Evolutionary conservation across 2,888 invertebrate genomes (phyloP), one percentile per base, ranked within the genome.

Genomic region (Corbicula japonica): DNA sequence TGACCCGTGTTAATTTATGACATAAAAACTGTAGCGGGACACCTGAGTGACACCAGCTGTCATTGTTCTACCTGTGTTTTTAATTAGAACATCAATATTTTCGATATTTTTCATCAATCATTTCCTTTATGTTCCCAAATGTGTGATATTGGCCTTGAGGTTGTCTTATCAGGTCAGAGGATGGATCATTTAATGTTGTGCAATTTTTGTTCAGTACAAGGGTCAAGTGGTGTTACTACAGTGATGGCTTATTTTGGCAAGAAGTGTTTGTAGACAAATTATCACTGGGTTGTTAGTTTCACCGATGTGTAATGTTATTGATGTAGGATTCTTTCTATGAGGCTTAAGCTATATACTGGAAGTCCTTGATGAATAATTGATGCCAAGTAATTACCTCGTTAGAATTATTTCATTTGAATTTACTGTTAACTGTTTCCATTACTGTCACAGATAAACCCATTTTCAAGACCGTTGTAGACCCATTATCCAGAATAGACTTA

Each of bases 61-160:
- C 54, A 63, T 62, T 54, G 54, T 63, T 32, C 4, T 48, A 44
- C 56, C 56, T 54, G 72, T 63, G 44, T 54, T 65, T 44, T 50
- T 61, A 71, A 71, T 71, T 71, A 44, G 62, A 60, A 71, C 35
- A 62, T 62, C 52, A 62, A 62, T 50, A 34, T 35, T 58, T 6
- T 21, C 35, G 10, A 21, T 10, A 35, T 2, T 21, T 34, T 8
- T n/a, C 8, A 58, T 58, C 35, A 58, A 58, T 58, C 28, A 28
- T n/a, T 26, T 2, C 18, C 12, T 58, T 58, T 58, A 15, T 35
- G 23, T 23, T 35, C 35, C 1, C 6, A 32, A 10, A 58, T 10
- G 10, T 35, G n/a, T 12, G 44, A n/a, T 28, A 32, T 38, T 41
- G 8, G 28, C 26, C 21, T 28, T 41, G n/a, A 44, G 8, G 6